Evolutionary conservation across 2,113 vertebrate genomes (phyloP), one percentile per base, ranked within the genome.

Genomic region (Sciurus niger): DNA sequence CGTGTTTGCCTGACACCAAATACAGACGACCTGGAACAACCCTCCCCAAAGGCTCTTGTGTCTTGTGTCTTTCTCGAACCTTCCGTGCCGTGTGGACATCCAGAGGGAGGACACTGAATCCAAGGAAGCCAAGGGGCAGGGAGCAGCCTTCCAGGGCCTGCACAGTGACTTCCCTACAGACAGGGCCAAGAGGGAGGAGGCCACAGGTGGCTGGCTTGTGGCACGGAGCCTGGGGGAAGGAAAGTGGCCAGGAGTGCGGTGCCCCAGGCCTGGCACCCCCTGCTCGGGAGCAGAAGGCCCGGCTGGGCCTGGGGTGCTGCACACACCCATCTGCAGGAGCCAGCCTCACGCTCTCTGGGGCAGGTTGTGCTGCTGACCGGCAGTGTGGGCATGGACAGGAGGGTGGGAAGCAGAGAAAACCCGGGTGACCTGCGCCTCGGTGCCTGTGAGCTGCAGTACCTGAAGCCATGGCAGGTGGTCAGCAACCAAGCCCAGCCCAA

Each of bases 1-100:
- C 18, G 60, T 40, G 3, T 76, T 48, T 89, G 1, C 84, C 46
- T 51, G 60, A 85, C 97, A 97, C 97, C 97, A 97, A 97, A 97
- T 2, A 4, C 10, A 46, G 34, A 51, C n/a, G n/a, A 32, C 65
- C 77, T 11, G 40, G 43, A 79, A 63, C 53, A 0, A 28, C 46
- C 46, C 63, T 73, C 18, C 70, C 0, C 0, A 73, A 55, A 55
- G 51, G 55, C 13, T n/a, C 84, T 37, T 40, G 9, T 55, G 46
- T 40, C 40, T 40, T 40, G 40, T 40, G 40, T 43, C 40, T 30
- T 58, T 60, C 32, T 46, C 46, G 48, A 63, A 67, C 34, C 6
- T 24, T 8, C 14, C 2, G 5, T 55, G 51, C 4, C 0, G 2
- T 18, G 4, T 16, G 17, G 11, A 4, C 16, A 6, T 58, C 51